These are phyloP conservation scores for Choristoneura fumiferana DNA, from an alignment of 1,140 invertebrate species.

Conservation along the genomic window DNA sequence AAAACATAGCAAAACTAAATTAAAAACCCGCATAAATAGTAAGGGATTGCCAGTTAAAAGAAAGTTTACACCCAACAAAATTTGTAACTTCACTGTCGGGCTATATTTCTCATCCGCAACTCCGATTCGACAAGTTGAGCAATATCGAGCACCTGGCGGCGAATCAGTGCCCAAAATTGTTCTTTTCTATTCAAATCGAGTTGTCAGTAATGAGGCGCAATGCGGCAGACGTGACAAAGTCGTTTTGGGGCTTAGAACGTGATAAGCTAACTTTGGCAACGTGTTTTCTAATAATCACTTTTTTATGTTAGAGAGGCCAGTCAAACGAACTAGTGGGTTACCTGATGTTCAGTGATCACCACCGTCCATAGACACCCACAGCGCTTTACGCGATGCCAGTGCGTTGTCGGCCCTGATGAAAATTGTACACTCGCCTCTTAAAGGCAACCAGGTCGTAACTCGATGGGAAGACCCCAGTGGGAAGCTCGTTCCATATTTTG, in stretches of 20 bases:
- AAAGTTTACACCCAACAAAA: slow-evolving; percentile 4
- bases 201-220: slow-evolving; percentile 49
- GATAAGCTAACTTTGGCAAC: too few relatives aligned
- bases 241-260: not conserved
- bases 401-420: too few relatives aligned
- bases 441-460: too few relatives aligned
- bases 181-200: slow-evolving; percentile 29
- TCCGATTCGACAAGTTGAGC: slow-evolving; percentile 32
- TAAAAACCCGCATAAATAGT: not conserved
- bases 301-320: too few relatives aligned
- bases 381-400: too few relatives aligned
- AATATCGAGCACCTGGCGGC: slow-evolving; percentile 36
- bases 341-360: too few relatives aligned
- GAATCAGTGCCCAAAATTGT: slow-evolving; percentile 14
- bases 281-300: too few relatives aligned
- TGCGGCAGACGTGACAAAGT: slow-evolving; percentile 38
- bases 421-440: too few relatives aligned
- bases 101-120: slow-evolving; percentile 17
- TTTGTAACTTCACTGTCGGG: slow-evolving; percentile 28
- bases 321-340: too few relatives aligned
- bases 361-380: too few relatives aligned
- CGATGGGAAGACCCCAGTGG: too few relatives aligned
- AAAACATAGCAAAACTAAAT: not conserved
- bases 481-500: too few relatives aligned
- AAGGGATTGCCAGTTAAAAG: not conserved